Conservation (phyloP, 1,140 invertebrate genomes). For the Lineus longissimus region DNA sequence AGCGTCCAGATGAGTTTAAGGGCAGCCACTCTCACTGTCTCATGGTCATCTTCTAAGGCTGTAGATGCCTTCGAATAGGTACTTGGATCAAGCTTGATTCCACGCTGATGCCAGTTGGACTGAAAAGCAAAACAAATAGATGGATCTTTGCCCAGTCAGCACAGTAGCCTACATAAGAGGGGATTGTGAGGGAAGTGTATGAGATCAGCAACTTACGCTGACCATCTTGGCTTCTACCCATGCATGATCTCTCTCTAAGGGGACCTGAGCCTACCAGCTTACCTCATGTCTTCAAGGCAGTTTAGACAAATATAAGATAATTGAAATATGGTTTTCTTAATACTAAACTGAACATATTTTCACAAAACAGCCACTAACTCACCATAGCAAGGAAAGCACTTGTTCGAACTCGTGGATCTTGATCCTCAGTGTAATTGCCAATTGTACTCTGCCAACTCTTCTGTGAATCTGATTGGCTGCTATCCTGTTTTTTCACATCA, state of each 20-base stretch:
- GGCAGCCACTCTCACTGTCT: slow-evolving; percentile 82
- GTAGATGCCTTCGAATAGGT: slow-evolving; percentile 78
- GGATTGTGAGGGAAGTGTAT: too few species aligned
- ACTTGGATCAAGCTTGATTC: slow-evolving; percentile 69
- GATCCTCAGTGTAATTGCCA: slow-evolving; percentile 55
- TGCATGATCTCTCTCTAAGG: too few species aligned
- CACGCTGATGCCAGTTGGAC: slow-evolving; percentile 70
- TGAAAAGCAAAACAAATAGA: slow-evolving; percentile 30
- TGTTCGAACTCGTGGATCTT: slow-evolving; percentile 84
- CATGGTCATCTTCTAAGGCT: slow-evolving; percentile 88
- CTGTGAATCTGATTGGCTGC: slow-evolving; percentile 14
- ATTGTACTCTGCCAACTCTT: slow-evolving; percentile 26
- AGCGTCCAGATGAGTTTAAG: slow-evolving; percentile 81
- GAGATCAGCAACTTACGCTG: too few species aligned
- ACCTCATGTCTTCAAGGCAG: too few species aligned
- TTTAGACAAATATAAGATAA: too few species aligned
- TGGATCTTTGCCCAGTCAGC: not conserved
- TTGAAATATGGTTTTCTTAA: too few species aligned
- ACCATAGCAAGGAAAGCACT: slow-evolving; percentile 82
- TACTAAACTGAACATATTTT: too few species aligned
- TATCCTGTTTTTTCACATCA: slow-evolving; percentile 22
- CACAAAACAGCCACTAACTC: slow-evolving; percentile 42
- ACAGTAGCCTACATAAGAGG: too few species aligned
- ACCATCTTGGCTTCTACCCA: too few species aligned
- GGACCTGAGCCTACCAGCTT: too few species aligned